Base-by-base conservation (phyloP, 2,888 invertebrate species). In the Timema cristinae region DNA sequence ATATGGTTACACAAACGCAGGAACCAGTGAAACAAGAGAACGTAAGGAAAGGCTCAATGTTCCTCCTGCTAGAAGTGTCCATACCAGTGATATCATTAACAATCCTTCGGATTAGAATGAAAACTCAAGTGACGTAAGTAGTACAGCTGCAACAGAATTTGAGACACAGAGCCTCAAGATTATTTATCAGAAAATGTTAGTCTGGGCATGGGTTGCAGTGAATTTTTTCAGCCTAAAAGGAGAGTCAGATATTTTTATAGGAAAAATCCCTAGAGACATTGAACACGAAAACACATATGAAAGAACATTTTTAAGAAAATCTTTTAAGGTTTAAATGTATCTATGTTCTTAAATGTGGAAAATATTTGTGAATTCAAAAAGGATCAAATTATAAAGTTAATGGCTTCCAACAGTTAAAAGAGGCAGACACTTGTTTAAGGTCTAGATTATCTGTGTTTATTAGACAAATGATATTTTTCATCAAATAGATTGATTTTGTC, bases 281-380 rank as follows among this genome's bases (percentile, higher is more conserved):
- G 32, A 32, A 1, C 48, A 47, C 47, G 5, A 6, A 32, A 32
- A 47, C 10, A 47, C 6, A 48, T 32, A 16, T 16, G 16, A 63
- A 8, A 0, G n/a, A 11, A 54, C 11, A n/a, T 54, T 54, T 54
- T 11, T 54, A 13, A n/a, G n/a, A 54, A 13, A 11, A 13, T 13
- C 11, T 13, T 54, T 13, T 1, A 54, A n/a, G 11, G 54, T 54
- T 54, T 54, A 13, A 54, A 54, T 54, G 11, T 54, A 4, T 59
- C 32, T 59, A 16, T 13, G 59, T 59, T 59, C 13, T n/a, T n/a
- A 13, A 32, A 59, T 59, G 59, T 10, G 15, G 16, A 6, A 16
- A n/a, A 59, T n/a, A 32, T n/a, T 15, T n/a, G 59, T 7, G 59
- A 59, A 8, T 59, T 59, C 59, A n/a, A 59, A 32, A 59, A 59